Conservation (phyloP, 2,888 invertebrate species). For the Patella ulyssiponensis region DNA sequence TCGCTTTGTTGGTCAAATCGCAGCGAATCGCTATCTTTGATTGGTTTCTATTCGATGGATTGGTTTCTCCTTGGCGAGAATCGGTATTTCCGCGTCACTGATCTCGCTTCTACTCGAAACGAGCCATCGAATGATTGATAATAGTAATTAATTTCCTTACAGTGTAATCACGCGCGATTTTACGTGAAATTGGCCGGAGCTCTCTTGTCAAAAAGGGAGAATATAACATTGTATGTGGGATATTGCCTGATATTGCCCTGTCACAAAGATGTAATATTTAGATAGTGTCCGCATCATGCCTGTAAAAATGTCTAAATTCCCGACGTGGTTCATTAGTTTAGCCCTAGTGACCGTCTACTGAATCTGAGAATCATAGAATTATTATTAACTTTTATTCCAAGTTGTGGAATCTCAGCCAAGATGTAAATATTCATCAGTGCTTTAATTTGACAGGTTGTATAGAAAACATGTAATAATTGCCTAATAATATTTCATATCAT, state of each 20-base stretch:
- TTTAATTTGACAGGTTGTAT: too few species aligned
- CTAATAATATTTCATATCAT: too few species aligned
- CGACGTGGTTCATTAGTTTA: background rate
- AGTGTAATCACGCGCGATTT: slow-evolving; percentile 11
- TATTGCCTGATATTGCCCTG: background rate
- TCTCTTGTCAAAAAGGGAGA: slow-evolving; percentile 7
- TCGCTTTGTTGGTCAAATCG: background rate
- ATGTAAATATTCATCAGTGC: too few species aligned
- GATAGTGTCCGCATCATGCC: background rate
- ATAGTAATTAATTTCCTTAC: slow-evolving; percentile 9
- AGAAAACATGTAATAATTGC: too few species aligned
- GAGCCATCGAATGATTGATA: slow-evolving; percentile 4
- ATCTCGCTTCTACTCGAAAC: background rate
- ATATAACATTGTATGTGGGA: slow-evolving; percentile 3
- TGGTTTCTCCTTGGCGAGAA: background rate
- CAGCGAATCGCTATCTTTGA: background rate
- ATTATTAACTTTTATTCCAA: too few species aligned
- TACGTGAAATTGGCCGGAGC: slow-evolving; percentile 12
- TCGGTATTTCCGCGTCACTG: background rate
- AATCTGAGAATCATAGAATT: background rate
- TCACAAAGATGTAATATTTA: slow-evolving; percentile 4
- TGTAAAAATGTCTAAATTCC: slow-evolving; percentile 4
- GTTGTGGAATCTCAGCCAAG: too few species aligned
- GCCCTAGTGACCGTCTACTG: background rate
- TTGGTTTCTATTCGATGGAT: background rate